Percentiles rank a stretch among this genome's conserved stretches.
Evolutionary conservation across 2,113 vertebrate genomes (phyloP).

Genomic region (Rousettus leschenaultii): DNA sequence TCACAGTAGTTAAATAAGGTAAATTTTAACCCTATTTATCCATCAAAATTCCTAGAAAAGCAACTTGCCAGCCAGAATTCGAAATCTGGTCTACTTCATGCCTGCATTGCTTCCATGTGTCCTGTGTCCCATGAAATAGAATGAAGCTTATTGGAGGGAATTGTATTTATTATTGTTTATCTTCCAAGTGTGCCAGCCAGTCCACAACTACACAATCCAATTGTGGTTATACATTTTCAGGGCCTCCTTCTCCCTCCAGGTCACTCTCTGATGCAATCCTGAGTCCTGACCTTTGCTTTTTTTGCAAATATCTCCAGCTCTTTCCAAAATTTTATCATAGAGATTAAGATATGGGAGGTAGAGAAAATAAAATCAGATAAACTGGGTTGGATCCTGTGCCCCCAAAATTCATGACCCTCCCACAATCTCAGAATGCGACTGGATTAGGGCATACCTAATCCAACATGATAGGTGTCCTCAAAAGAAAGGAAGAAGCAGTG

Average conservation of each 20-base stretch:
- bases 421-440: neutral
- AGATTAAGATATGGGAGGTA: neutral
- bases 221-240: neutral
- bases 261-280: neutral
- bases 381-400: neutral
- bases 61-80: neutral
- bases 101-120: neutral
- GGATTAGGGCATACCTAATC: neutral
- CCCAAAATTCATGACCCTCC: neutral
- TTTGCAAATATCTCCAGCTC: neutral
- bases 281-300: neutral
- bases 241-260: neutral
- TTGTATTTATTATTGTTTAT: neutral
- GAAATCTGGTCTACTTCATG: neutral
- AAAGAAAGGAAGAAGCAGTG: neutral
- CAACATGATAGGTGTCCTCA: neutral
- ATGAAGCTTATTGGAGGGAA: neutral
- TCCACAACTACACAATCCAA: neutral
- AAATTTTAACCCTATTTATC: neutral
- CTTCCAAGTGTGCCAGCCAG: neutral
- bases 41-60: neutral
- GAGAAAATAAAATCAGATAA: neutral
- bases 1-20: neutral
- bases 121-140: neutral
- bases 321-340: neutral